Evolutionary conservation across 92 coral and sea anemone species (phyloP).

Genomic region (Palythoa caribaeorum): DNA sequence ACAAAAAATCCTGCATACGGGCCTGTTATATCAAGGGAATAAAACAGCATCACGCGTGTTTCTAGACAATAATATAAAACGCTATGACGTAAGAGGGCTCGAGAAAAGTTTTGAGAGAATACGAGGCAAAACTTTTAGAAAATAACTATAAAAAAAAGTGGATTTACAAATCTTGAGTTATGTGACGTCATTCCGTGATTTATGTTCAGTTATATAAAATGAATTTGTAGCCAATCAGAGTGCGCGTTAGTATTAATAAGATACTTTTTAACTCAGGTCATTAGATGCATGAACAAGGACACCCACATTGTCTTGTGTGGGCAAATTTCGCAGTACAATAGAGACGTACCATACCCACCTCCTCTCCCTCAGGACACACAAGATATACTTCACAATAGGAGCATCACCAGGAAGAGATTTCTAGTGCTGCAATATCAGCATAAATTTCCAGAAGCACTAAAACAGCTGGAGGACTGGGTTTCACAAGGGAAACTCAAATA

Average conservation of each 20-base stretch:
- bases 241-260: not conserved
- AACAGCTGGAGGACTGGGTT: conserved; percentile 81
- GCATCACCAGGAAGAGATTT: conserved; percentile 82
- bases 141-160: too few species aligned
- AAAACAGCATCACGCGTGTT: too few species aligned
- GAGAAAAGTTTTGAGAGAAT: too few species aligned
- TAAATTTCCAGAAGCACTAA: conserved; percentile 64
- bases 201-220: too few species aligned
- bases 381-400: conserved; percentile 56
- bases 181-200: too few species aligned
- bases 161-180: too few species aligned
- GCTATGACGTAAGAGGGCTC: too few species aligned
- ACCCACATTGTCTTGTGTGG: conserved; percentile 89
- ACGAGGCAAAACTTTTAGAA: too few species aligned
- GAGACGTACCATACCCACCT: conserved; percentile 79
- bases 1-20: too few species aligned
- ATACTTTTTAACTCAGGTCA: conserved; percentile 59
- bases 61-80: too few species aligned
- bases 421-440: conserved; percentile 64
- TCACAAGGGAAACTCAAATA: conserved; percentile 80
- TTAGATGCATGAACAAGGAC: conserved; percentile 82
- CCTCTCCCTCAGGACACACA: conserved; percentile 77
- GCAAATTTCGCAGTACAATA: conserved; percentile 88
- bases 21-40: too few species aligned
- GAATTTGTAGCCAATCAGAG: too few species aligned